Percentiles rank a stretch among this genome's conserved stretches.
These are phyloP conservation scores for Clarias gariepinus DNA, from an alignment of 2,113 vertebrate species.

Conservation along the genomic window DNA sequence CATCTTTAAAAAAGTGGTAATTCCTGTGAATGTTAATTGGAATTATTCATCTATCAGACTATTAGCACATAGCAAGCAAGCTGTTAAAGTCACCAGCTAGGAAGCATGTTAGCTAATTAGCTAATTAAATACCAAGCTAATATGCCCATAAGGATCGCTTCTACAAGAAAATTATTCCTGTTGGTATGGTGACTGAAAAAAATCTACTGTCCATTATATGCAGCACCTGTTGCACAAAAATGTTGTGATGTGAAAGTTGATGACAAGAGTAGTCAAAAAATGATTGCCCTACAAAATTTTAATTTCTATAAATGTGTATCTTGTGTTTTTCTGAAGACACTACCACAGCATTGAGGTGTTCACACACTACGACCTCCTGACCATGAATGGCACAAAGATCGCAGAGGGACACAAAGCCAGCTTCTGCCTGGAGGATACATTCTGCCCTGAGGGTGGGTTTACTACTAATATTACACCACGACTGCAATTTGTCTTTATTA, in stretches of 20 bases:
- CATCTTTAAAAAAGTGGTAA: background rate
- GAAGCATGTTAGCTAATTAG: background rate
- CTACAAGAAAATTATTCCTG: background rate
- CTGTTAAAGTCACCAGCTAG: background rate
- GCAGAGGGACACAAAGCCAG: constrained; percentile 98
- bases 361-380: constrained; percentile 95
- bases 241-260: background rate
- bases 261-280: background rate
- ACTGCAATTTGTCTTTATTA: background rate
- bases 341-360: constrained; percentile 99
- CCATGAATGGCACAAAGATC: constrained; percentile 89
- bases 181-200: background rate
- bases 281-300: background rate
- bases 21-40: background rate
- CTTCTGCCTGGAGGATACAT: constrained; percentile 96
- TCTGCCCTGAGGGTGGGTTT: constrained; percentile 79
- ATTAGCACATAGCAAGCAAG: background rate
- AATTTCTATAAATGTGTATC: background rate
- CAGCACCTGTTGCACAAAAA: too few species aligned
- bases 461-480: background rate
- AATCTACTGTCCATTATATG: background rate
- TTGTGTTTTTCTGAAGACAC: constrained; percentile 74
- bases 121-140: background rate
- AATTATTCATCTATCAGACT: background rate
- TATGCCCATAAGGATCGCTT: background rate